phyloP scores from a whole-genome alignment of 2,113 vertebrate species.

The Pelecanus crispus region DNA sequence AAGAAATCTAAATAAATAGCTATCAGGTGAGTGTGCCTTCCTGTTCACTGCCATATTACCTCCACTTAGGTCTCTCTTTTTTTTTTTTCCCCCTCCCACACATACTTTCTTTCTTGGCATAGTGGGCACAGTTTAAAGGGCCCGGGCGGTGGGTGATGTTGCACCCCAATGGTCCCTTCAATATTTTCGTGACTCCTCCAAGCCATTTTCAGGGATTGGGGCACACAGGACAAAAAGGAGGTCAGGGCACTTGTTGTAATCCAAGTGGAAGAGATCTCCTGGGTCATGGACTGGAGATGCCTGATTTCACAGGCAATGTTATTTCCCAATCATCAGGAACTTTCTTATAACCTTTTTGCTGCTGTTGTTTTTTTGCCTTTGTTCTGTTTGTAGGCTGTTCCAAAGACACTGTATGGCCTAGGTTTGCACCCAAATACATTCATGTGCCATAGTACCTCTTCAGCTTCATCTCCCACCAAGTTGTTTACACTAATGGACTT shows the following conservation, averaged over 20 bases:
- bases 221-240: neutral
- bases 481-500: neutral
- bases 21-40: neutral
- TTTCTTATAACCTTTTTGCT: neutral
- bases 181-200: neutral
- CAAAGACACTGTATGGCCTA: neutral
- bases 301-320: neutral
- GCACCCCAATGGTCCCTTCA: accelerated
- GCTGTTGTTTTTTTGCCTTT: neutral
- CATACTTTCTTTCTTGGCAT: neutral
- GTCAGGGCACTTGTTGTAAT: neutral
- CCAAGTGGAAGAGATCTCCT: neutral
- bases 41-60: neutral
- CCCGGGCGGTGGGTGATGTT: accelerated
- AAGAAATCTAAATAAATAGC: neutral
- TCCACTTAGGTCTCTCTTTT: neutral
- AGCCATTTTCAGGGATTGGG: neutral
- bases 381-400: neutral
- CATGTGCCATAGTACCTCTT: neutral
- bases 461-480: neutral
- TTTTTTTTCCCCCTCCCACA: no score
- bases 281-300: neutral
- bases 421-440: neutral
- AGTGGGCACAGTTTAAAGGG: neutral
- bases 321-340: neutral